These are phyloP conservation scores for Troides helena DNA, from an alignment of 2,888 invertebrate genomes.

Conservation along the genomic window DNA sequence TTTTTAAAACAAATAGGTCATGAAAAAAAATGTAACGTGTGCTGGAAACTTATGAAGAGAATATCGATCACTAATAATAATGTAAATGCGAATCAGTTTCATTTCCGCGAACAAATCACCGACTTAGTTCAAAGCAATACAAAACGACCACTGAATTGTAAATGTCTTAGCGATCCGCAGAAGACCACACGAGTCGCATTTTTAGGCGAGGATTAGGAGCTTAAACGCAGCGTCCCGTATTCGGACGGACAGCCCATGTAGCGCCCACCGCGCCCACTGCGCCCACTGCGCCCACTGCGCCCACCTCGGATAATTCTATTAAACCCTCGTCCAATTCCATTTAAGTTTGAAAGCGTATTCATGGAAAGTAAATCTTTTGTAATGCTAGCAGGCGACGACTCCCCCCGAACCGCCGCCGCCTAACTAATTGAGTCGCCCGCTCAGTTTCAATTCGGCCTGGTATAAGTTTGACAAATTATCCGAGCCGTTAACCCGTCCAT, in stretches of 20 bases:
- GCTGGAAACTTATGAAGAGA: too few relatives aligned
- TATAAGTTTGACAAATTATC: constrained; percentile 34
- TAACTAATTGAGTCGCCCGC: constrained; percentile 37
- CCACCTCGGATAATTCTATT: constrained; percentile 34
- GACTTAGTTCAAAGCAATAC: too few relatives aligned
- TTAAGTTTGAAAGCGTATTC: constrained; percentile 41
- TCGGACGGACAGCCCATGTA: constrained; percentile 13
- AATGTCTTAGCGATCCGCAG: background rate
- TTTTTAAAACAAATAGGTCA: too few relatives aligned
- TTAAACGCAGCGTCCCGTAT: constrained; percentile 7
- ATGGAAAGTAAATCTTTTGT: constrained; percentile 43
- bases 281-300: constrained; percentile 19
- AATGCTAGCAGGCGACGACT: constrained; percentile 27
- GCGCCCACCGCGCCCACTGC: constrained; percentile 17
- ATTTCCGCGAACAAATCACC: too few relatives aligned
- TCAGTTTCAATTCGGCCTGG: constrained; percentile 28
- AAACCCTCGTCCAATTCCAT: constrained; percentile 39
- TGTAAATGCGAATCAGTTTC: too few relatives aligned
- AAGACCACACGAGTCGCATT: background rate
- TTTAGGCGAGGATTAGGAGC: background rate
- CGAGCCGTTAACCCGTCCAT: constrained; percentile 30
- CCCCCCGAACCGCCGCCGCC: constrained; percentile 28
- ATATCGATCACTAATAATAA: too few relatives aligned
- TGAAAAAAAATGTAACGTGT: too few relatives aligned
- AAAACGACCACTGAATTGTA: constrained; percentile 1